These are phyloP conservation scores for Cherax quadricarinatus DNA, from an alignment of 1,140 invertebrate species.

Conservation along the genomic window DNA sequence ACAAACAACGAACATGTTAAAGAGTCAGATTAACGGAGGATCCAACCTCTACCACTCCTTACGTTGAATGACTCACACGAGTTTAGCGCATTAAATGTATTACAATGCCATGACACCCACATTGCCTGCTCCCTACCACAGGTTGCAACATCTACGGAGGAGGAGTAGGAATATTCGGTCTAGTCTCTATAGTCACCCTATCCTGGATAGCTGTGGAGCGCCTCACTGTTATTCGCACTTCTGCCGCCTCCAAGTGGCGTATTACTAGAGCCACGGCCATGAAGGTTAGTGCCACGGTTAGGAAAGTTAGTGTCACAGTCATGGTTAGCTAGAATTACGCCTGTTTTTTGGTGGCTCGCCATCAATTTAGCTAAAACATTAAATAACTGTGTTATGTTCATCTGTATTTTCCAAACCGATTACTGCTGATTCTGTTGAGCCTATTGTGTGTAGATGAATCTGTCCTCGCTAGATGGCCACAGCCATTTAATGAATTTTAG, in stretches of 20 bases:
- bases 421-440: too few relatives aligned
- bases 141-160: constrained; percentile 79
- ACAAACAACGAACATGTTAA: too few relatives aligned
- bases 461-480: too few relatives aligned
- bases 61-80: too few relatives aligned
- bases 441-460: too few relatives aligned
- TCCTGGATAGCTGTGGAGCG: constrained; percentile 79
- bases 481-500: too few relatives aligned
- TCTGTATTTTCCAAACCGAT: background rate
- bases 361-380: background rate
- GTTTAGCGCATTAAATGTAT: too few relatives aligned
- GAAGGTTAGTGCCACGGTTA: constrained; percentile 20
- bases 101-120: too few relatives aligned
- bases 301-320: background rate
- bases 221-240: constrained; percentile 77
- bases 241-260: constrained; percentile 54
- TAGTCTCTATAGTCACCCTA: constrained; percentile 80
- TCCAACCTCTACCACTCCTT: too few relatives aligned
- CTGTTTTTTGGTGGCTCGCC: background rate
- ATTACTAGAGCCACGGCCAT: constrained; percentile 32
- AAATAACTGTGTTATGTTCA: background rate
- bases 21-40: too few relatives aligned
- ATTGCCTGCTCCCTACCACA: constrained; percentile 67
- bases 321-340: background rate
- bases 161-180: constrained; percentile 78